Base-by-base conservation (phyloP, 2,797 vertebrate species). In the Alfaro cultratus region DNA sequence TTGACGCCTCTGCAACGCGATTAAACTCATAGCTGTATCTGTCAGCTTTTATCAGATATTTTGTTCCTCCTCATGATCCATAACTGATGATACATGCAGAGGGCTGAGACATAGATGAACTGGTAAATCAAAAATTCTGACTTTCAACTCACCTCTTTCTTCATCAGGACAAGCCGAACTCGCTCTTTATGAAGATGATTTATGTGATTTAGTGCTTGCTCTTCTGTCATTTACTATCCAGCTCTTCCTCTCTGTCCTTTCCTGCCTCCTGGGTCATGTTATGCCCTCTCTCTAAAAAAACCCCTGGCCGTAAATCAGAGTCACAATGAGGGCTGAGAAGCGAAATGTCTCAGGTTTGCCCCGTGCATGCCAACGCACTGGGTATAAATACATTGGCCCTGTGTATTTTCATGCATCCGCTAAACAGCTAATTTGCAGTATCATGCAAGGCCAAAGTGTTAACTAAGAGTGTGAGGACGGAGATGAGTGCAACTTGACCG, bases 271-370 rank as follows among this genome's bases (percentile, higher is more conserved):
- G 76, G 82, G 77, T 84, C 77, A 34, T 36, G 10, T 51, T 55
- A 29, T 79, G 51, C 83, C 78, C 70, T 36, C 78, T 72, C 47
- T 46, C 62, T 41, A 78, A 41, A 79, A 76, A 82, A 88, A 83
- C 74, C 87, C 88, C 79, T 83, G 81, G 51, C 43, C 55, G 84
- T 93, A 91, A 90, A 95, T 94, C 87, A 90, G 75, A 74, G 15
- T 8, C 76, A 80, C 36, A 78, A 76, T 81, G 75, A 78, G 60
- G 73, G 78, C 46, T 76, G 55, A 74, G 74, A 79, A 55, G 74
- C 51, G 55, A 71, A 83, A 83, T 34, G 76, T 75, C 74, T 80
- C 68, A 0, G 21, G 72, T 74, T 78, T 80, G 39, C 76, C 68
- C 79, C 73, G 75, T 77, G 60, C 36, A 51, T 78, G 74, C 57